These are phyloP conservation scores for Aplysia californica DNA, from an alignment of 1,140 invertebrate genomes.

Conservation along the genomic window DNA sequence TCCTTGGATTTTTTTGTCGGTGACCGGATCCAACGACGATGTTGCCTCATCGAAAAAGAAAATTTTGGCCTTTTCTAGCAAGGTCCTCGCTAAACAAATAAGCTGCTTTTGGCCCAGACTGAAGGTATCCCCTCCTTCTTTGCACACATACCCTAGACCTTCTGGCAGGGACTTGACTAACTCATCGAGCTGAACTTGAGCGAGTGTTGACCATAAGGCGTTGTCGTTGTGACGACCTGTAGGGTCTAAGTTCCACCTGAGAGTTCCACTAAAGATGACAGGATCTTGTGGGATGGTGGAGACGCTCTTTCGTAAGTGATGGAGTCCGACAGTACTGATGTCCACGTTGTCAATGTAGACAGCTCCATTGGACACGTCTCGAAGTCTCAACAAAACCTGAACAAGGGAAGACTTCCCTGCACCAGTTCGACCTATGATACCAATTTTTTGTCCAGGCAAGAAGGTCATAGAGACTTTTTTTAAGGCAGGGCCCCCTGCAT, in stretches of 20 bases:
- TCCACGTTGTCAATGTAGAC: constrained; percentile 21
- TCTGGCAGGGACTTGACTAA: constrained; percentile 57
- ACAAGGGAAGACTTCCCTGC: background rate
- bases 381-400: background rate
- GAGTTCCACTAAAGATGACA: constrained; percentile 83
- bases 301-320: constrained; percentile 41
- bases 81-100: constrained; percentile 69
- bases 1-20: constrained; percentile 65
- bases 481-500: too few species aligned
- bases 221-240: constrained; percentile 79
- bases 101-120: constrained; percentile 71
- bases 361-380: background rate
- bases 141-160: constrained; percentile 61
- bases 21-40: constrained; percentile 63
- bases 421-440: background rate
- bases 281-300: constrained; percentile 70
- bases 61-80: constrained; percentile 75
- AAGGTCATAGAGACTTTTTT: too few species aligned
- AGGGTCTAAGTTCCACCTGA: constrained; percentile 89
- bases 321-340: constrained; percentile 34
- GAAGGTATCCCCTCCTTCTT: constrained; percentile 65
- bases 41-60: constrained; percentile 77
- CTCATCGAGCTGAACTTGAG: constrained; percentile 73
- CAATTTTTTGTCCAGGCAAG: background rate
- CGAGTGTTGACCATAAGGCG: constrained; percentile 78